A percentile compares a stretch with the other conserved stretches of the same genome.
These are phyloP conservation scores for Oreamnos americanus DNA, from an alignment of 2,113 vertebrate genomes.

Conservation along the genomic window DNA sequence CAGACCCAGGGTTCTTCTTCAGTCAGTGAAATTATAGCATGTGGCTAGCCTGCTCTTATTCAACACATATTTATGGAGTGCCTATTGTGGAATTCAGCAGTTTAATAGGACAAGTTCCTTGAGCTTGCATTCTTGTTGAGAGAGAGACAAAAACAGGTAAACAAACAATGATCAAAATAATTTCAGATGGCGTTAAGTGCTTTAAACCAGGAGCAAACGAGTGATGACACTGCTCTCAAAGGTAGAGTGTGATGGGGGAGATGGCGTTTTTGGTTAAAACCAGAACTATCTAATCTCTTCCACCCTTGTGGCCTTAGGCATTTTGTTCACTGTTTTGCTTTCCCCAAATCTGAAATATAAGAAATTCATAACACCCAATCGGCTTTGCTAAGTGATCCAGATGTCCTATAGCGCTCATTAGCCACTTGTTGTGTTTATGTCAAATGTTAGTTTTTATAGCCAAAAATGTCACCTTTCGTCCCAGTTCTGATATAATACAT, in stretches of 20 bases:
- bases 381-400: not conserved
- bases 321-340: not conserved
- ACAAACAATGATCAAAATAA: not conserved
- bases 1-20: not conserved
- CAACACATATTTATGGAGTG: not conserved
- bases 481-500: not conserved
- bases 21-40: not conserved
- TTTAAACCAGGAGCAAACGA: not conserved
- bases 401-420: not conserved
- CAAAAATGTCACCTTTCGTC: conserved; percentile 6
- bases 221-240: not conserved
- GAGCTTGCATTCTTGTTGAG: not conserved
- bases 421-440: not conserved
- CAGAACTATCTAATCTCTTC: not conserved
- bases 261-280: not conserved
- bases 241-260: not conserved
- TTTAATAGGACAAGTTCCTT: not conserved
- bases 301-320: not conserved
- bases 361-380: not conserved
- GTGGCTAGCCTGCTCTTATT: not conserved
- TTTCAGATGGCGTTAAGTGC: not conserved
- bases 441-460: not conserved
- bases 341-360: not conserved
- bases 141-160: not conserved
- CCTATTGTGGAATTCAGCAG: not conserved